Evolutionary conservation across 1,140 invertebrate genomes (phyloP), one percentile per base, ranked within the genome.

Genomic region (Ostrea denselamellosa): DNA sequence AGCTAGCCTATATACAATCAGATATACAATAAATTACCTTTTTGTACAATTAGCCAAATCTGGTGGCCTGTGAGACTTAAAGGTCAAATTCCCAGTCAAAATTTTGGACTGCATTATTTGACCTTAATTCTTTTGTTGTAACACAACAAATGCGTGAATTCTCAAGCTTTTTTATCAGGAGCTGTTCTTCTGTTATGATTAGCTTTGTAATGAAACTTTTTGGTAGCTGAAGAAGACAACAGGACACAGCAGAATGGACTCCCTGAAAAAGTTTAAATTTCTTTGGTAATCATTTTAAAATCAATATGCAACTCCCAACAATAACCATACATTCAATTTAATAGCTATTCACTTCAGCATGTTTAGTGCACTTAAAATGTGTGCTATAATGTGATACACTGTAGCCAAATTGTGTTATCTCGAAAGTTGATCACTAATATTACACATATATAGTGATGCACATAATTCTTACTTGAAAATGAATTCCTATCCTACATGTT

Each of bases 31-130:
- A 91, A 90, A n/a, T 90, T 91, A 93, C 92, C 88, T 34, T 89
- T 91, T 93, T 2, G 91, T 92, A 81, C 92, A 93, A n/a, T 12
- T 81, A 10, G 90, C 89, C 28, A 93, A 87, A 83, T 93, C 92
- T 9, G 91, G 90, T 53, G 92, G 92, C 62, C 84, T 90, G 9
- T 93, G 88, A 0, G 93, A 93, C 19, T 87, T 87, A 86, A 93
- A 93, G 10, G 90, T 93, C 87, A 91, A 56, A 17, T 91, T 87
- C 34, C 93, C 93, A 44, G 92, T 93, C 19, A 93, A 90, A 14
- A 92, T 88, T 62, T 90, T 88, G 19, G 83, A 71, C 83, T 89
- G 83, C 90, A 90, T 93, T 28, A 7, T 85, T n/a, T 52, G 17
- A 25, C 52, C 53, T 84, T 14, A 19, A 25, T 85, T 85, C 8